Base-by-base conservation (phyloP, 2,888 invertebrate species). In the Allolobophora icterica region DNA sequence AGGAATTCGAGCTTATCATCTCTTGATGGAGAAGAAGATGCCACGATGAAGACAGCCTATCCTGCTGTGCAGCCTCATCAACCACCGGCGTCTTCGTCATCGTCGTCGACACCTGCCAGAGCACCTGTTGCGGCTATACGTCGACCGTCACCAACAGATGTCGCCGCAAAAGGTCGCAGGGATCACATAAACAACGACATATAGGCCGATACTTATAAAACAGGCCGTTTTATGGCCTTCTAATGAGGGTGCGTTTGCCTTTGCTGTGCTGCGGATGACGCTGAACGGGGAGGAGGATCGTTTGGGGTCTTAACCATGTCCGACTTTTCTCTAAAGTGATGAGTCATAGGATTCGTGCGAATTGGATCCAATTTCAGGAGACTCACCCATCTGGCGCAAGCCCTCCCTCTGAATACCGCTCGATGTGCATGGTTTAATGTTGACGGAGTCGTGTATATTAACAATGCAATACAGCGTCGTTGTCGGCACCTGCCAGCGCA, bases 1-100 rank as follows among this genome's bases (percentile, higher is more conserved):
- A 71, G 71, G 71, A 71, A 71, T 71, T 71, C 71, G 11, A 71
- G 71, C 71, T 71, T 71, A 71, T 71, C 71, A n/a, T 71, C 71
- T 71, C n/a, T n/a, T 30, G 71, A 30, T 71, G 71, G 71, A 71
- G n/a, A 71, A 3, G 71, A 71, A 30, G 71, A 71, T 30, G 71
- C 1, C 30, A 71, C 3, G 71, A 71, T 71, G 71, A 71, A 71
- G 71, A 71, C 30, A 1, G 30, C n/a, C n/a, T 17, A 5, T 71
- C n/a, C 71, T n/a, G 71, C 71, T 13, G n/a, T 71, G 71, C 71
- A 71, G n/a, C 71, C 15, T 5, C 71, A 71, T 30, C 71, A 71
- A n/a, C 71, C 71, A 8, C n/a, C 71, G 6, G 6, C 71, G 1
- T 71, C 52, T 21, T 52, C 52, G 6, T 52, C 52, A 6, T 52